A percentile compares a stretch with the other conserved stretches of the same genome.
Conservation (phyloP, 1,140 invertebrate genomes). For the Ganaspis sp. region DNA sequence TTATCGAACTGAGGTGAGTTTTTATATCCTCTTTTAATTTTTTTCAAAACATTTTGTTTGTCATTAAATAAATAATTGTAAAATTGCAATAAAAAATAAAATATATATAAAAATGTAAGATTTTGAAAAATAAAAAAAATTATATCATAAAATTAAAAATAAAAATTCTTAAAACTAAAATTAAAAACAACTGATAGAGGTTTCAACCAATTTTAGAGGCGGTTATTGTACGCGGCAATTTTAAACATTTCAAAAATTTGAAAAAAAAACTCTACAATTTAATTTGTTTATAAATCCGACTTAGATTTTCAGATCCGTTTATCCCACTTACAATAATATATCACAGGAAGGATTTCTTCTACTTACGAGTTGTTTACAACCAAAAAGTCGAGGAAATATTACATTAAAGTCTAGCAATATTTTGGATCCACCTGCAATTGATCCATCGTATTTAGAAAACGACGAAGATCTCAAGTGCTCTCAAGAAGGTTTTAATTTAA, state of each 20-base stretch:
- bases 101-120: too few species aligned
- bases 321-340: slow-evolving; percentile 80
- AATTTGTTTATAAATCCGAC: too few species aligned
- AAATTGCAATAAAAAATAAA: too few species aligned
- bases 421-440: slow-evolving; percentile 81
- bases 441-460: slow-evolving; percentile 85
- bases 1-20: slow-evolving; percentile 78
- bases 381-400: slow-evolving; percentile 81
- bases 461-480: slow-evolving; percentile 80
- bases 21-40: slow-evolving; percentile 35
- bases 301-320: slow-evolving; percentile 80
- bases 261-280: too few species aligned
- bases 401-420: slow-evolving; percentile 78
- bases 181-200: too few species aligned
- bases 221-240: too few species aligned
- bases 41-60: slow-evolving; percentile 5
- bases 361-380: slow-evolving; percentile 81
- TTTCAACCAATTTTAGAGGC: too few species aligned
- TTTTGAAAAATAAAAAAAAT: too few species aligned
- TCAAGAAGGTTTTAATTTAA: slow-evolving; percentile 75
- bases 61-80: background rate
- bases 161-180: too few species aligned
- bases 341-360: slow-evolving; percentile 83
- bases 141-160: too few species aligned
- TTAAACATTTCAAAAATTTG: too few species aligned